phyloP scores from a whole-genome alignment of 2,888 invertebrate genomes.

The Danaus chrysippus region DNA sequence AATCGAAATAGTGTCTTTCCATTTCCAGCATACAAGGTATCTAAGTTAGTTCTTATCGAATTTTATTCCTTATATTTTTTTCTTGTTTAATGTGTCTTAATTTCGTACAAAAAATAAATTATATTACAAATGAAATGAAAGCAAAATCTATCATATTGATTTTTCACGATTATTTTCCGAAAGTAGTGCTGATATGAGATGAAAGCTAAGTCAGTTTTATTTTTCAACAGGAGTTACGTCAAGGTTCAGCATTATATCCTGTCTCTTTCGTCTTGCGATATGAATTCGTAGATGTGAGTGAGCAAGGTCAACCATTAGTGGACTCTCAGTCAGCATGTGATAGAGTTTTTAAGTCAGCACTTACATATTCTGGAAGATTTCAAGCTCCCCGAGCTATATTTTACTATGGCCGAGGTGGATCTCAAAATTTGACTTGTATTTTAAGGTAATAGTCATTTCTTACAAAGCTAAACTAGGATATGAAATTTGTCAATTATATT shows the following conservation, averaged over 20 bases:
- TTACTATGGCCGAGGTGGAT: conserved; percentile 89
- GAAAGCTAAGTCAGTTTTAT: conserved; percentile 25
- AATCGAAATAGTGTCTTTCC: too few relatives aligned
- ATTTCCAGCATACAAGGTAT: too few relatives aligned
- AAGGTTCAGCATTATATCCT: conserved; percentile 89
- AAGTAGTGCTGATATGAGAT: conserved; percentile 21
- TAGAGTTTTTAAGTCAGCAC: conserved; percentile 78
- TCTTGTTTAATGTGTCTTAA: too few relatives aligned
- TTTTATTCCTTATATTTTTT: too few relatives aligned
- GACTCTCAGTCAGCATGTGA: conserved; percentile 82
- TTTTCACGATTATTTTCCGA: conserved; percentile 16
- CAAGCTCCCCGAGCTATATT: conserved; percentile 89
- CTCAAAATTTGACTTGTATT: conserved; percentile 85
- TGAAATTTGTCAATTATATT: neutral
- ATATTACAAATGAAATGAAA: conserved; percentile 17
- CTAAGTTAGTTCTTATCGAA: too few relatives aligned
- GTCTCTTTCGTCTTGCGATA: conserved; percentile 88
- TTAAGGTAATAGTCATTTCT: conserved; percentile 69
- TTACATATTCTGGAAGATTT: conserved; percentile 80
- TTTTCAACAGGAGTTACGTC: conserved; percentile 79
- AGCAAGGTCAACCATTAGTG: conserved; percentile 80
- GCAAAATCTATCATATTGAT: conserved; percentile 21
- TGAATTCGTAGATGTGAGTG: conserved; percentile 88
- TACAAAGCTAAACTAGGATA: neutral
- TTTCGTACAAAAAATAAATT: neutral